These are phyloP conservation scores for Anolis carolinensis DNA, from an alignment of 2,113 vertebrate genomes.

Conservation along the genomic window DNA sequence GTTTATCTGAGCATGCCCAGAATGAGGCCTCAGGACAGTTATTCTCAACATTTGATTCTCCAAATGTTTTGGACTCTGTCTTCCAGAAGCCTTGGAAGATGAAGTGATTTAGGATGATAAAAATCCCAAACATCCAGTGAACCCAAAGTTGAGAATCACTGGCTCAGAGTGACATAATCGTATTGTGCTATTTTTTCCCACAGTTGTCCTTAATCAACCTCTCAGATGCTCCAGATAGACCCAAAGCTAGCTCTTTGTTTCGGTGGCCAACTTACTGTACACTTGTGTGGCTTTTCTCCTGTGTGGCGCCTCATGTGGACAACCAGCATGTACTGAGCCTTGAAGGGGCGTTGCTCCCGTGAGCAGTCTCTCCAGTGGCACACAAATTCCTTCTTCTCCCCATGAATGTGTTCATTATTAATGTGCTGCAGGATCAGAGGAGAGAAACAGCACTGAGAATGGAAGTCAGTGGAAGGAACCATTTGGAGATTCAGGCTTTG, in stretches of 20 bases:
- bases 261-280: slow-evolving; percentile 85
- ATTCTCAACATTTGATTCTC: too few species aligned
- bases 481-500: not conserved
- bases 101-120: too few species aligned
- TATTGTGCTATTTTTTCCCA: rapidly evolving
- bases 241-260: not conserved
- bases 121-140: too few species aligned
- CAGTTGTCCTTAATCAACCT: not conserved
- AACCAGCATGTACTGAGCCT: slow-evolving; percentile 99
- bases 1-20: not conserved
- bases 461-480: not conserved
- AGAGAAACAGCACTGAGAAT: slow-evolving; percentile 22
- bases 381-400: slow-evolving; percentile 98
- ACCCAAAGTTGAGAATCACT: too few species aligned
- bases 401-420: slow-evolving; percentile 97
- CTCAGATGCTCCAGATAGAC: not conserved
- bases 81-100: too few species aligned
- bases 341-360: slow-evolving; percentile 95
- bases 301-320: slow-evolving; percentile 98
- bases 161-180: too few species aligned
- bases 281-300: slow-evolving; percentile 97
- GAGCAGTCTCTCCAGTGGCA: slow-evolving; percentile 97
- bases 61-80: too few species aligned
- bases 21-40: too few species aligned
- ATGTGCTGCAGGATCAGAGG: slow-evolving; percentile 83